phyloP scores from a whole-genome alignment of 2,888 invertebrate species.

The Rhyacophila evoluta region DNA sequence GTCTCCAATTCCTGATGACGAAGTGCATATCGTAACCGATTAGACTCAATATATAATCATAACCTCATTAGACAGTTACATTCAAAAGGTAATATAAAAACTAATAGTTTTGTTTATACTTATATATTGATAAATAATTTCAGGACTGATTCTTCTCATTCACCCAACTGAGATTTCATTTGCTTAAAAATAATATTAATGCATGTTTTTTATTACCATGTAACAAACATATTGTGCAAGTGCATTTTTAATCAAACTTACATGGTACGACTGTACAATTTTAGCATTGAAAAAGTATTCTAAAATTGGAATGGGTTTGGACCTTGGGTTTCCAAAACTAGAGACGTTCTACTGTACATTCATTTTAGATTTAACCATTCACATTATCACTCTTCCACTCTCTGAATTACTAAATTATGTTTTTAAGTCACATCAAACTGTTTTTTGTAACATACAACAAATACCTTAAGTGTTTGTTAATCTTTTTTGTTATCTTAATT shows the following conservation, averaged over 20 bases:
- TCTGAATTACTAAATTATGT: not conserved
- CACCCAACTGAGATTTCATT: not conserved
- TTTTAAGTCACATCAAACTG: conserved; percentile 14
- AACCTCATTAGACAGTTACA: not conserved
- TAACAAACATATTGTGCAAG: not conserved
- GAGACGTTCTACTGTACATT: conserved; percentile 22
- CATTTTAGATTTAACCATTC: not conserved
- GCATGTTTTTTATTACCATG: not conserved
- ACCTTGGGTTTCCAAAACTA: conserved; percentile 24
- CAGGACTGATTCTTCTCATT: not conserved
- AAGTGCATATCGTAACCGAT: not conserved
- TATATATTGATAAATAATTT: not conserved
- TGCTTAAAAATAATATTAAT: conserved; percentile 15
- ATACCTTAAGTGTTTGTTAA: not conserved
- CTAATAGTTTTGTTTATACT: not conserved
- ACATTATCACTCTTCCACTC: not conserved
- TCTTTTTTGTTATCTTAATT: not conserved
- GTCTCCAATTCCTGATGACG: not conserved
- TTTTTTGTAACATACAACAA: not conserved
- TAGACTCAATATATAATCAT: not conserved
- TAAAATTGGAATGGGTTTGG: conserved; percentile 24
- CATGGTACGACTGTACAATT: conserved; percentile 10
- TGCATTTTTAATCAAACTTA: not conserved
- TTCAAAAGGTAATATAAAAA: not conserved
- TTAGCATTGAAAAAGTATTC: conserved; percentile 5